phyloP scores from a whole-genome alignment of 2,113 vertebrate species.

The Syngnathus floridae region DNA sequence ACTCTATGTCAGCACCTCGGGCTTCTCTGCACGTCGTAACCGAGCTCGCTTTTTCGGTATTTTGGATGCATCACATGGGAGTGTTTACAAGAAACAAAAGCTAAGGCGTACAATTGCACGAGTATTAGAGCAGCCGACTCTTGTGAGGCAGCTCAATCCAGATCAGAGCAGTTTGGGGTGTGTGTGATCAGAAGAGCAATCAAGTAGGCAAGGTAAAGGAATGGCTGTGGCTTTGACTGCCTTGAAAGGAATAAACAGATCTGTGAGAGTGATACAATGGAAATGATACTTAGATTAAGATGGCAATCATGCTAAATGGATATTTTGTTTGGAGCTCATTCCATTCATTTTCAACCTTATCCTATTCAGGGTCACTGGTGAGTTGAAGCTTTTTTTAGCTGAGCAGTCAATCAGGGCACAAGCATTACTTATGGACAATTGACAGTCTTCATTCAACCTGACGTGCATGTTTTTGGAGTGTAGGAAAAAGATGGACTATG shows the following conservation, averaged over 20 bases:
- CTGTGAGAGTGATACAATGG: not conserved
- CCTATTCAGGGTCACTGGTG: not conserved
- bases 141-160: constrained; percentile 64
- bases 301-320: not conserved
- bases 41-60: constrained; percentile 8
- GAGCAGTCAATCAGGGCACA: not conserved
- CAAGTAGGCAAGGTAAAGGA: constrained; percentile 7
- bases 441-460: not conserved
- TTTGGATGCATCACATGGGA: not conserved
- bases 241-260: not conserved
- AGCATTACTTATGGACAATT: not conserved
- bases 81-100: constrained; percentile 4
- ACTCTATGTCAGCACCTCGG: constrained; percentile 6
- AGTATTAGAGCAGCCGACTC: constrained; percentile 29
- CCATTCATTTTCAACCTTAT: not conserved
- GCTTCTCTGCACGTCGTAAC: constrained; percentile 6
- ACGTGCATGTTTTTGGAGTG: no score
- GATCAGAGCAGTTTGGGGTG: constrained; percentile 62
- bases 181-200: constrained; percentile 23
- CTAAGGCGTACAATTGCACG: constrained; percentile 15
- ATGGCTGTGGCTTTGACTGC: not conserved
- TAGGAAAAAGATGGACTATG: not conserved
- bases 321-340: not conserved
- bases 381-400: not conserved
- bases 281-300: not conserved